These are phyloP conservation scores for Nomia melanderi DNA, from an alignment of 1,140 invertebrate genomes.

Conservation along the genomic window DNA sequence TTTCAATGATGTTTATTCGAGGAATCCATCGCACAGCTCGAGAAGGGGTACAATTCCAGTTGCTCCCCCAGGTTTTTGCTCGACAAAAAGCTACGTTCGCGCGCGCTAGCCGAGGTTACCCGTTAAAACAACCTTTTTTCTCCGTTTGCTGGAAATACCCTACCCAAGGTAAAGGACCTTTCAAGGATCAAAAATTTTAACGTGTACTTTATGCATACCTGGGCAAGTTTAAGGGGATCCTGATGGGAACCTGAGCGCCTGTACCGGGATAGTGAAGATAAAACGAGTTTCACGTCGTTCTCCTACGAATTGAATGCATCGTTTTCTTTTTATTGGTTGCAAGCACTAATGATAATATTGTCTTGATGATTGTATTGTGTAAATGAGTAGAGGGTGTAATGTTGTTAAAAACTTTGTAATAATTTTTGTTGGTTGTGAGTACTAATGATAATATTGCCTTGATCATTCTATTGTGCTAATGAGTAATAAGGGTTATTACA, in stretches of 20 bases:
- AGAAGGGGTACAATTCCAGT: background rate
- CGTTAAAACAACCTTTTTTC: background rate
- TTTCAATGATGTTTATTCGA: background rate
- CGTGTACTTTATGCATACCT: background rate
- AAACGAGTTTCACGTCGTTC: conserved; percentile 2
- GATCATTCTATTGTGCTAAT: too few relatives aligned
- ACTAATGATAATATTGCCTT: too few relatives aligned
- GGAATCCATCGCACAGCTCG: background rate
- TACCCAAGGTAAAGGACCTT: background rate
- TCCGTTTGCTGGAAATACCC: too few relatives aligned
- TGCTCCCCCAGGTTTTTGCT: background rate
- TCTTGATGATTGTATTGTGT: too few relatives aligned
- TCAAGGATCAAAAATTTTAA: conserved; percentile 19
- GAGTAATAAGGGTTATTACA: too few relatives aligned
- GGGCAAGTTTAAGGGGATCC: background rate
- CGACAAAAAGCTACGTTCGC: background rate
- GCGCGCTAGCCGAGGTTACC: conserved; percentile 2
- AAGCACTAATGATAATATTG: too few relatives aligned
- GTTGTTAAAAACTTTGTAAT: too few relatives aligned
- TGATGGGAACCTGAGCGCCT: background rate
- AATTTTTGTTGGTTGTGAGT: too few relatives aligned
- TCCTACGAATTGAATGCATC: background rate
- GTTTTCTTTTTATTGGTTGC: background rate
- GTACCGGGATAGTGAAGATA: background rate
- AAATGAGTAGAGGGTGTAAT: too few relatives aligned